Base-by-base conservation (phyloP, 1,140 invertebrate species). In the Agrilus planipennis region DNA sequence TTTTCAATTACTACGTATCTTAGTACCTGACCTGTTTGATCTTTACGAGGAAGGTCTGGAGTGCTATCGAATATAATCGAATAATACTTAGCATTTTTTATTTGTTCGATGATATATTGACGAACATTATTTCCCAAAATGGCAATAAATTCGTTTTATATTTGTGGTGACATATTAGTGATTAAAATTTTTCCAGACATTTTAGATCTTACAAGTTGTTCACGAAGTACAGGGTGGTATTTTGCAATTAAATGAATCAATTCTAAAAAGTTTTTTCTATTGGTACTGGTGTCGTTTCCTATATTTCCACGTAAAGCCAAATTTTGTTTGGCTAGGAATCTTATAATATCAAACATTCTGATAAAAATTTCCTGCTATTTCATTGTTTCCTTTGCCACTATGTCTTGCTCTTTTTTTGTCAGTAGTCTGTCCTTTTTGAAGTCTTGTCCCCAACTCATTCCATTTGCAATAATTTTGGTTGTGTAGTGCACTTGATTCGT, bases 201-300 rank as follows among this genome's bases (percentile, higher is more conserved):
- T 18, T 42, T 46, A 9, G 40, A 15, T 25, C 17, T 44, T 22
- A 47, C 23, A 18, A 49, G 9, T 22, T 50, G 42, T 31, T 45
- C 41, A 35, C 31, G 32, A 19, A 52, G 34, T 21, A 50, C 39
- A 17, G 41, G 34, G 27, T 52, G 44, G 27, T 47, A 50, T 22
- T 50, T 43, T 34, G 45, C 37, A 4, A 47, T 16, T 31, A 45
- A 35, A 16, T 55, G 27, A 10, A 51, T 41, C 25, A 58, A 34
- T 43, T 57, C 51, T 42, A 53, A 30, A 42, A 54, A 58, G 31
- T 57, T 60, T n/a, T 50, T 54, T 42, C 41, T 51, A 40, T 58
- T 57, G 11, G 20, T 15, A 17, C 44, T 53, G 5, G 39, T 29
- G 12, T 47, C 39, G 27, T 27, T 37, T 50, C 57, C 57, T 20